Conservation (phyloP, 2,113 vertebrate species). For the Bos indicus region DNA sequence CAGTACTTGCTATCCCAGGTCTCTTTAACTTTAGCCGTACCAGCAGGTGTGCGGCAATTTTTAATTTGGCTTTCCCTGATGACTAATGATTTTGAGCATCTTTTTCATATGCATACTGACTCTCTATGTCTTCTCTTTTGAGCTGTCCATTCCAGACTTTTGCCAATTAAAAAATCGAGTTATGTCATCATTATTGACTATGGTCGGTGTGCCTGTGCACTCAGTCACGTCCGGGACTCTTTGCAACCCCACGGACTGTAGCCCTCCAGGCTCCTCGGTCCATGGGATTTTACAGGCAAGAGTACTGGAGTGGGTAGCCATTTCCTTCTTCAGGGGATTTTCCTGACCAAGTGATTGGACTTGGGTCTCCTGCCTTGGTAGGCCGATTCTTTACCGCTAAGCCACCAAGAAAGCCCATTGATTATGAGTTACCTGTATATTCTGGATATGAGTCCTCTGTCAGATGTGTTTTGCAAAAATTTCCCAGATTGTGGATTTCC, state of each 20-base stretch:
- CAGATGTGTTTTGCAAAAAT: background rate
- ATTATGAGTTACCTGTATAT: background rate
- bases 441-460: background rate
- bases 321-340: background rate
- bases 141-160: background rate
- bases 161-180: background rate
- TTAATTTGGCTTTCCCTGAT: background rate
- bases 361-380: background rate
- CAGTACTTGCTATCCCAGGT: background rate
- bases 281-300: background rate
- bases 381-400: background rate
- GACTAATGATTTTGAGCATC: background rate
- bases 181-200: background rate
- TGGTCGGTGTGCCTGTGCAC: fast-evolving
- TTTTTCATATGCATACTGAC: background rate
- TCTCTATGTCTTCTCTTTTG: background rate
- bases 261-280: background rate
- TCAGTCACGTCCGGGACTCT: background rate
- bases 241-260: fast-evolving
- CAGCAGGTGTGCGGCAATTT: background rate
- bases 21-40: background rate
- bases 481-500: background rate
- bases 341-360: background rate
- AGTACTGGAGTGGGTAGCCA: background rate
- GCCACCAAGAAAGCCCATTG: background rate